Base-by-base conservation (phyloP, 1,140 invertebrate genomes). In the Reticulitermes speratus region DNA sequence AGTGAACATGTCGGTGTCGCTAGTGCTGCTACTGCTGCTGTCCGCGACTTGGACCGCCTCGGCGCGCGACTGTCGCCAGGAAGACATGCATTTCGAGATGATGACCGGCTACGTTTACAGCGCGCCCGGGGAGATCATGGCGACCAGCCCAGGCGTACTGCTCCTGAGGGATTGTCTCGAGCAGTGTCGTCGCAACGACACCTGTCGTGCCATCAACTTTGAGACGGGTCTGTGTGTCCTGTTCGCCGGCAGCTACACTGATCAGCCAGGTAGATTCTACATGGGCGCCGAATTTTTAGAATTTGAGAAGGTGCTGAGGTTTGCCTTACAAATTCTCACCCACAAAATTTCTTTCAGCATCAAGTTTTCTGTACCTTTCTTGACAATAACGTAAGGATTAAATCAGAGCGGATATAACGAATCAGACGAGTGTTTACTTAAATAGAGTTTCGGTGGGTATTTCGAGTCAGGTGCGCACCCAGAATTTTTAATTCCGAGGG, bases 221-320 rank as follows among this genome's bases (percentile, higher is more conserved):
- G 92, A 93, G 88, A 93, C 92, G 12, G 92, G 93, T 3, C 89
- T 93, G 0, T 93, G 92, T 86, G 92, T 93, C 5, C 90, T 93
- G 30, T 91, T 93, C 88, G 88, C 89, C 32, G 91, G 90, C 59
- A 90, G 23, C n/a, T 19, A 89, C 85, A 87, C 89, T 21, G 89
- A 91, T 52, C 88, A 90, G 85, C 90, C 91, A 84, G 91, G 90
- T 91, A 82, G 25, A 0, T 65, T 8, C 59, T 65, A 19, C 59
- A 1, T 38, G 38, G 38, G 38, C 38, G 38, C 38, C 2, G 38
- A 38, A 5, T 38, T 38, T 38, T 38, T 5, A 38, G 38, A 38
- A 38, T 38, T 38, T 38, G 38, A 38, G 38, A 38, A 38, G 38
- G 38, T 38, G 38, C 38, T 38, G 2, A 38, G 38, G 38, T 38